phyloP scores from a whole-genome alignment of 1,140 invertebrate genomes.

The Pseudomyrmex dendroicus region DNA sequence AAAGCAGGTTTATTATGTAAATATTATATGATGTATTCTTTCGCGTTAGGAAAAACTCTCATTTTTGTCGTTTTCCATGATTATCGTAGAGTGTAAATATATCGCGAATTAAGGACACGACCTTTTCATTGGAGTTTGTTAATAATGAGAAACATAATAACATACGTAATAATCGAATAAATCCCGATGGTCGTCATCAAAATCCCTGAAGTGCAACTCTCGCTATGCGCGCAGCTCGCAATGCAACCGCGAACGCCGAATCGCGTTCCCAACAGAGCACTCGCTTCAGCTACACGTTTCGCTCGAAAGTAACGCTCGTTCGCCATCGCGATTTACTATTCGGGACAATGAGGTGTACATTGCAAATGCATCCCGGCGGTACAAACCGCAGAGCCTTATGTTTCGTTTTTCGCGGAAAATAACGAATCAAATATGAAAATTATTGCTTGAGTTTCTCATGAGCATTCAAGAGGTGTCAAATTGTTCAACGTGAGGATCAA shows the following conservation, averaged over 20 bases:
- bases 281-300: constrained; percentile 10
- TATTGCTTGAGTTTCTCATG: constrained; percentile 25
- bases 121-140: neutral
- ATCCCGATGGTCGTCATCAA: constrained; percentile 33
- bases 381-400: constrained; percentile 24
- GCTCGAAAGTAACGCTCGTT: constrained; percentile 36
- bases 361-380: constrained; percentile 65
- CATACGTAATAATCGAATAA: constrained; percentile 39
- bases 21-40: no score
- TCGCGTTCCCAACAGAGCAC: constrained; percentile 46
- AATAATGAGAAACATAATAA: constrained; percentile 47
- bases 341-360: constrained; percentile 63
- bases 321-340: constrained; percentile 57
- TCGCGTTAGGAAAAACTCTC: neutral
- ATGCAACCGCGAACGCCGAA: constrained; percentile 19
- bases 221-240: neutral
- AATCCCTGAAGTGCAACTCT: constrained; percentile 50
- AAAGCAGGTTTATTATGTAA: no score
- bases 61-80: neutral
- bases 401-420: constrained; percentile 13
- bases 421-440: constrained; percentile 26
- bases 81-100: neutral
- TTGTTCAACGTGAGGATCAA: neutral
- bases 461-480: neutral
- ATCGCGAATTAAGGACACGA: neutral